Conservation (phyloP, 2,113 vertebrate genomes). For the Nibea albiflora region DNA sequence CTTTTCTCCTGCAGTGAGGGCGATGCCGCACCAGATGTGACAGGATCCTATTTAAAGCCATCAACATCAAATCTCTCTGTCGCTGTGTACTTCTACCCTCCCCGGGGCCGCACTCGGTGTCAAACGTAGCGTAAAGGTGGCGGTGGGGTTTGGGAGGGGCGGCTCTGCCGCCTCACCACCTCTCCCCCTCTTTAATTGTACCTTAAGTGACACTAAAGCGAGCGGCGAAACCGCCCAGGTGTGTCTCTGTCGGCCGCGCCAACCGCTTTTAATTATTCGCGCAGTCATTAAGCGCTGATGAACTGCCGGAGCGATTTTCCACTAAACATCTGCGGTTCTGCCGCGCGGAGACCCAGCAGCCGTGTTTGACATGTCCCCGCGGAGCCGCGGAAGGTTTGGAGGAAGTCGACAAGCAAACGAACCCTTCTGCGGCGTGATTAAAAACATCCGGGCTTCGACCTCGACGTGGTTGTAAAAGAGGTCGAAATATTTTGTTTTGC, state of each 20-base stretch:
- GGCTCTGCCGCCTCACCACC: slow-evolving; percentile 32
- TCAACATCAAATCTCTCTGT: slow-evolving; percentile 6
- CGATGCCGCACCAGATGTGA: slow-evolving; percentile 13
- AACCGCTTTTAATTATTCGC: slow-evolving; percentile 64
- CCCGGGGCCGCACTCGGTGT: slow-evolving; percentile 36
- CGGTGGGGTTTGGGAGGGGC: too few relatives aligned
- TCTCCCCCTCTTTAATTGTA: slow-evolving; percentile 48
- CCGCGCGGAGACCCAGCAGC: slow-evolving; percentile 15
- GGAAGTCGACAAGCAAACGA: background rate
- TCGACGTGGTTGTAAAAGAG: background rate
- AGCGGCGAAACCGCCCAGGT: slow-evolving; percentile 56
- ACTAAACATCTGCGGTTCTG: slow-evolving; percentile 64
- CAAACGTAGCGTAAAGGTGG: slow-evolving; percentile 33
- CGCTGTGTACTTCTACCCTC: slow-evolving; percentile 1
- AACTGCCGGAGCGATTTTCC: slow-evolving; percentile 45
- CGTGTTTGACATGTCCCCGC: slow-evolving; percentile 47
- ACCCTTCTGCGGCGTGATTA: background rate
- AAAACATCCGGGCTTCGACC: background rate
- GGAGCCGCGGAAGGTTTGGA: slow-evolving; percentile 11
- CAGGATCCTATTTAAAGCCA: background rate
- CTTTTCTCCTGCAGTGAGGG: background rate
- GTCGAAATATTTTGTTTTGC: background rate
- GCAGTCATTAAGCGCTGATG: slow-evolving; percentile 53
- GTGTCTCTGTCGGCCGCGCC: slow-evolving; percentile 31
- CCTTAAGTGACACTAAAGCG: slow-evolving; percentile 58